Evolutionary conservation across 2,113 vertebrate genomes (phyloP), one percentile per base, ranked within the genome.

Genomic region (Myiagra hebetior): DNA sequence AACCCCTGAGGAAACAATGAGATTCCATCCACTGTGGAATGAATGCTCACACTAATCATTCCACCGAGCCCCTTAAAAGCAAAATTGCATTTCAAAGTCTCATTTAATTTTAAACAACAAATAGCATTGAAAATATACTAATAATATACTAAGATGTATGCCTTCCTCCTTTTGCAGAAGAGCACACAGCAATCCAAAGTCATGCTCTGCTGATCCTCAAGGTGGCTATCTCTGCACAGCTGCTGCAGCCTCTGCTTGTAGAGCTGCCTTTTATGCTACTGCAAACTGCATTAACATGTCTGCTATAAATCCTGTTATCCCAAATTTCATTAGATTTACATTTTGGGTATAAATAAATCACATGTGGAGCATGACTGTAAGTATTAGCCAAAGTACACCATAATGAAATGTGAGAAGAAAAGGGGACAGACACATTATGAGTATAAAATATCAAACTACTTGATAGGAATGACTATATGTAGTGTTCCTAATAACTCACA

Each of bases 201-300:
- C 55, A 84, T 96, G 59, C 85, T 52, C 72, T 44, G 85, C 47
- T 59, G 4, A 35, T 88, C 95, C 96, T 96, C 92, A 69, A 86
- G 95, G 91, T 96, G 95, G 96, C 96, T 86, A 86, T 78, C 96
- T 91, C 35, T 3, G 3, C 95, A 64, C 87, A 62, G 87, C 80
- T 49, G 93, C 59, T 65, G 85, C 57, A 3, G 53, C 50, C 68
- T 77, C 70, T 0, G 0, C 26, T 23, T 33, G 7, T 9, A 46
- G 42, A 42, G 53, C 62, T 82, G 65, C 70, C 26, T 76, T 49
- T 46, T 33, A 6, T 27, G 28, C 53, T 39, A 3, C 74, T 57
- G 14, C 57, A 65, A 60, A 76, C 47, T 15, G 19, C 42, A 3
- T 62, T 62, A 23, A 14, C 30, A 2, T 18, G 27, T 18, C 86